A percentile compares a stretch with the other conserved stretches of the same genome.
phyloP scores from a whole-genome alignment of 2,888 invertebrate genomes.

The Leucoma salicis region DNA sequence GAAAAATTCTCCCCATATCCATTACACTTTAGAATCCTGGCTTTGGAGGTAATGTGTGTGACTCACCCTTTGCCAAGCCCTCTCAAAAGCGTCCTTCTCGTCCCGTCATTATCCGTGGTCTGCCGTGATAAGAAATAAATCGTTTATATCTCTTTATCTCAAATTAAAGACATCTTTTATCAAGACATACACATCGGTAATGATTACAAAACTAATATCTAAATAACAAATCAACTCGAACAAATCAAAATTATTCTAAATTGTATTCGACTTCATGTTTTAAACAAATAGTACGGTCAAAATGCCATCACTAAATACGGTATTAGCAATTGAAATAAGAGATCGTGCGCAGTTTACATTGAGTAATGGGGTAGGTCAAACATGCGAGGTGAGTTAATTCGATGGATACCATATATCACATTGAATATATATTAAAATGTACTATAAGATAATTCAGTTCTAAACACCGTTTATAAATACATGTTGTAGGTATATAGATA shows the following conservation, averaged over 20 bases:
- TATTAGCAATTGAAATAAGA: slow-evolving; percentile 73
- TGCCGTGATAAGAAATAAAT: too few species aligned
- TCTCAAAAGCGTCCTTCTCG: too few species aligned
- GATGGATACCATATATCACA: slow-evolving; percentile 26
- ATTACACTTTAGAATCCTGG: too few species aligned
- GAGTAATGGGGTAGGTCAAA: slow-evolving; percentile 75
- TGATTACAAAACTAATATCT: slow-evolving; percentile 2
- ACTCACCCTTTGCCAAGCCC: too few species aligned
- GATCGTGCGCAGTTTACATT: slow-evolving; percentile 58
- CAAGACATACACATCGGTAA: neutral
- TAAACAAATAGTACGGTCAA: slow-evolving; percentile 34
- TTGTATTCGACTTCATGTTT: neutral
- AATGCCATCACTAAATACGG: slow-evolving; percentile 41
- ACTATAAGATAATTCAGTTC: neutral
- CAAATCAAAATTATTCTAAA: neutral
- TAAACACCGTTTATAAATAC: neutral
- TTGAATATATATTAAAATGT: neutral
- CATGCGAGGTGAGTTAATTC: slow-evolving; percentile 59
- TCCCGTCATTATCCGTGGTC: too few species aligned
- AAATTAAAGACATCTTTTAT: neutral
- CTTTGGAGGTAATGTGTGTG: too few species aligned
- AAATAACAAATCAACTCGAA: slow-evolving; percentile 1
- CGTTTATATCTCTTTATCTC: too few species aligned
- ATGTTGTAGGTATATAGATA: too few species aligned
- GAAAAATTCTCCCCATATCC: too few species aligned